These are phyloP conservation scores for Anthoptus insignis DNA, from an alignment of 2,888 invertebrate genomes.

Conservation along the genomic window DNA sequence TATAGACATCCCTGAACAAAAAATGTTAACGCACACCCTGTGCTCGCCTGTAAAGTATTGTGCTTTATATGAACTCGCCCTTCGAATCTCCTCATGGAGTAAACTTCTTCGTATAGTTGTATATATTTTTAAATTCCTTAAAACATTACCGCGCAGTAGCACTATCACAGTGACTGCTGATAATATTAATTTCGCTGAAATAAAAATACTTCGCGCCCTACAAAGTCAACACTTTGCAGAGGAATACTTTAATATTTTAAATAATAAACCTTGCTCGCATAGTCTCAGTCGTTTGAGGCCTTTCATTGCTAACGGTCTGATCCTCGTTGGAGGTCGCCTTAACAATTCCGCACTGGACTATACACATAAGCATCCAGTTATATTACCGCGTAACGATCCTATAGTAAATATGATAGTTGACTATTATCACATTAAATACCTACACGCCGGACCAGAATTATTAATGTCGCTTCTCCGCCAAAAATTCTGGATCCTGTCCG, in stretches of 20 bases:
- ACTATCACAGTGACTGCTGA: constrained; percentile 7
- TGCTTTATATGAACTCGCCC: constrained; percentile 20
- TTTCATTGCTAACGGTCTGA: constrained; percentile 14
- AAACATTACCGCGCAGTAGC: constrained; percentile 1
- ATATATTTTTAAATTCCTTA: neutral
- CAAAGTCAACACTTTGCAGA: constrained; percentile 21
- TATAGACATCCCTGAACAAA: constrained; percentile 18
- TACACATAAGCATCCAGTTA: constrained; percentile 18
- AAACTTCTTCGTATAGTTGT: constrained; percentile 14
- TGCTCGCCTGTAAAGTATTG: constrained; percentile 13
- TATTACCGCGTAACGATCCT: constrained; percentile 17
- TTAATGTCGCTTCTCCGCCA: constrained; percentile 34
- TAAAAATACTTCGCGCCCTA: constrained; percentile 7
- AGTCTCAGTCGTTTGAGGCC: constrained; percentile 19
- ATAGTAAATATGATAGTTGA: constrained; percentile 33
- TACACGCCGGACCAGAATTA: constrained; percentile 37
- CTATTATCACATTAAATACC: constrained; percentile 32
- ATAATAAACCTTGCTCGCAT: constrained; percentile 19
- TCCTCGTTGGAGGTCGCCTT: constrained; percentile 21
- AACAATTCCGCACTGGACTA: constrained; percentile 17
- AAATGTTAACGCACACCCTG: constrained; percentile 19
- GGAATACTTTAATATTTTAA: constrained; percentile 4
- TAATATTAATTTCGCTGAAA: constrained; percentile 13
- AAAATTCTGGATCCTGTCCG: constrained; percentile 37
- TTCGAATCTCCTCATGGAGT: constrained; percentile 26